phyloP scores from a whole-genome alignment of 2,113 vertebrate species.

The Bambusicola thoracicus region DNA sequence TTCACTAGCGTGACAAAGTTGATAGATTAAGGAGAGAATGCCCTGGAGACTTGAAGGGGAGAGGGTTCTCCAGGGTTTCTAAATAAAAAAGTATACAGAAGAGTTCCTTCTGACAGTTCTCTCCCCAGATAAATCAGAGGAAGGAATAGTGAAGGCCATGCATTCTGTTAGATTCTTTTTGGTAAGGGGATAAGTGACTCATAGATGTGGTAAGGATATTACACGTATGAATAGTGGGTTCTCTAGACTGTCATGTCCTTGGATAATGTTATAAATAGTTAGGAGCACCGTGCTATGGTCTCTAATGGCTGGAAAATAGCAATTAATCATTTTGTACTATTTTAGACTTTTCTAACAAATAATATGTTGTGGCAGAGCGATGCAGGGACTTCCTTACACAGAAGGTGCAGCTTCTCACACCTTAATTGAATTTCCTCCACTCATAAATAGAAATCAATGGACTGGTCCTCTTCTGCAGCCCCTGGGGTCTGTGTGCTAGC shows the following conservation, averaged over 20 bases:
- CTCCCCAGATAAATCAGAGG: background rate
- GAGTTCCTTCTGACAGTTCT: slow-evolving; percentile 7
- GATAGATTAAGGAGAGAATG: background rate
- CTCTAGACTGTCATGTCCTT: slow-evolving; percentile 26
- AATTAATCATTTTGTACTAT: slow-evolving; percentile 3
- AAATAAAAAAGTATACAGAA: background rate
- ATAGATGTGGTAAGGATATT: slow-evolving; percentile 1
- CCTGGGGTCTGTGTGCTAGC: background rate
- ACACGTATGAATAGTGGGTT: background rate
- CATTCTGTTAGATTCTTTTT: background rate
- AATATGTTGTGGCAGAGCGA: background rate
- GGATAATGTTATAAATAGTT: slow-evolving; percentile 43
- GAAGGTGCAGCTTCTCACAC: background rate
- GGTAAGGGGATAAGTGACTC: slow-evolving; percentile 16
- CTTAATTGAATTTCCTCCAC: background rate
- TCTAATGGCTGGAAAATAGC: slow-evolving; percentile 23
- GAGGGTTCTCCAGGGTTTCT: background rate
- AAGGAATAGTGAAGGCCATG: background rate
- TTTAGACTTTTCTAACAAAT: slow-evolving; percentile 4
- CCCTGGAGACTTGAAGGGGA: background rate
- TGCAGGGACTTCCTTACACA: background rate
- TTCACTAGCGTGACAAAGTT: background rate
- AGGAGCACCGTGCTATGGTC: slow-evolving; percentile 11
- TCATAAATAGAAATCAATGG: background rate
- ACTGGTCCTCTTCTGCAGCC: background rate